Base-by-base conservation (phyloP, 2,888 invertebrate genomes). In the Nomada hirtipes region DNA sequence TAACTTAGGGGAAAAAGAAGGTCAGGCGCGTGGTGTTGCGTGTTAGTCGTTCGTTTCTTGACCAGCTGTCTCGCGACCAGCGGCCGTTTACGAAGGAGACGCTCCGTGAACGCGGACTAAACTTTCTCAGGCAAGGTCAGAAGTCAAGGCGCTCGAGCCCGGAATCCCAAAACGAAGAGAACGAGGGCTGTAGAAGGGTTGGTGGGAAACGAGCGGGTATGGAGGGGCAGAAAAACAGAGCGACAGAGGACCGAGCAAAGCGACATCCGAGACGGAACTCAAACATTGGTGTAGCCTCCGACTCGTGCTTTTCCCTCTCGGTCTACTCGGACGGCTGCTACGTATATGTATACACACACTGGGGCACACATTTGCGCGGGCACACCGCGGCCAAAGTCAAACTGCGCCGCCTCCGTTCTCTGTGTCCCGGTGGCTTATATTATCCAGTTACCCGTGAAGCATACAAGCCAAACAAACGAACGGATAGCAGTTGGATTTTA, bases 401-500 rank as follows among this genome's bases (percentile, higher is more conserved):
- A 86, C 90, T 83, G 67, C 72, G 64, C 76, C 76, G 61, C 60
- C 77, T 63, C 71, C 69, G 65, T 84, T 83, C 74, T 82, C 69
- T 83, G 73, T 79, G 76, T 64, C 72, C 84, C 81, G 79, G 76
- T 75, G 84, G 90, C 89, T 91, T 89, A 89, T 90, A 91, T 91
- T 91, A 91, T 90, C 91, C 87, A 90, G 89, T 91, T 90, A 90
- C 87, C 81, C 85, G 85, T 86, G 87, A 89, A 86, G 86, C 89
- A 91, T 91, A 89, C 90, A 88, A 87, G 82, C 87, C 90, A 91
- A 91, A 90, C 90, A 90, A 90, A 90, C 89, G 87, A 89, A 89
- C 87, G 88, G 88, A 91, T 88, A 87, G 86, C 80, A 87, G 81
- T 85, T 82, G 83, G 67, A 86, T 84, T 83, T 80, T 83, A 80